These are phyloP conservation scores for Pemphigus obesinymphae DNA, from an alignment of 1,140 invertebrate genomes.

Conservation along the genomic window DNA sequence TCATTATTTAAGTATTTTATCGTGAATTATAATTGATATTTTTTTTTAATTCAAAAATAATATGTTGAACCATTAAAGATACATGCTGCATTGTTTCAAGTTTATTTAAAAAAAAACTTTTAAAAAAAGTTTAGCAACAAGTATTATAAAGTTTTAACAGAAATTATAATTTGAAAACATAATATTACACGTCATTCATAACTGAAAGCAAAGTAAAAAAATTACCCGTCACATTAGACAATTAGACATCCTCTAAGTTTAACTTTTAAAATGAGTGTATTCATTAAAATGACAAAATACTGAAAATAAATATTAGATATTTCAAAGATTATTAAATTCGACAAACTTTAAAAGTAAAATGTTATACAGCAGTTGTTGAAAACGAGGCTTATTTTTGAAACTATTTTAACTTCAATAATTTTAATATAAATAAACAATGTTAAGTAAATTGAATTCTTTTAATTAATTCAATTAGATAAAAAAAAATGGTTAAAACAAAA, in stretches of 20 bases:
- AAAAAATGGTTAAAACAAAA: background rate
- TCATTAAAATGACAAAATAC: constrained; percentile 11
- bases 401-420: background rate
- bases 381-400: background rate
- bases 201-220: background rate
- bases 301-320: background rate
- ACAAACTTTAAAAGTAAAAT: background rate
- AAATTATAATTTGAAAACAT: constrained; percentile 7
- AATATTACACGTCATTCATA: background rate
- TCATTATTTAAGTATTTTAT: background rate
- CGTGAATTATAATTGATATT: background rate
- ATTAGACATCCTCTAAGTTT: background rate
- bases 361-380: background rate
- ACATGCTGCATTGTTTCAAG: background rate
- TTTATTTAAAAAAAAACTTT: constrained; percentile 11
- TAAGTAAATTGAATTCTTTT: background rate
- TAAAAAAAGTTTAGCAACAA: constrained; percentile 2
- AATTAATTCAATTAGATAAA: background rate
- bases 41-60: constrained; percentile 1
- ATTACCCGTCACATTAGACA: constrained; percentile 10
- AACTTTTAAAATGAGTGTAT: background rate
- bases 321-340: background rate
- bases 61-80: background rate
- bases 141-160: constrained; percentile 8
- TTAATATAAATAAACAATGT: background rate